These are phyloP conservation scores for Notoglanidium macrostoma DNA, from an alignment of 2,797 vertebrate species.

Conservation along the genomic window DNA sequence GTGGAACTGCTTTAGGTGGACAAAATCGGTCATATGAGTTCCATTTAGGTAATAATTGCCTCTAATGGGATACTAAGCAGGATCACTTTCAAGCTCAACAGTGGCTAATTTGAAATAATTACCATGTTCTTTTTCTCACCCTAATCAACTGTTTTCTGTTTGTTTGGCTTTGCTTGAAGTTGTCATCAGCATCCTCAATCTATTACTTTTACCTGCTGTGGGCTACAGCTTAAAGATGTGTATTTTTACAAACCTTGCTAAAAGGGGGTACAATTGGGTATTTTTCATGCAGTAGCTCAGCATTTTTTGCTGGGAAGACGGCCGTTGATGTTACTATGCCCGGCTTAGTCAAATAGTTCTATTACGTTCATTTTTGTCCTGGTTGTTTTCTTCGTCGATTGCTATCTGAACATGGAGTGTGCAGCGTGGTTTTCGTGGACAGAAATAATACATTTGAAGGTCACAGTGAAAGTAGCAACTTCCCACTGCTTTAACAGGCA, in stretches of 20 bases:
- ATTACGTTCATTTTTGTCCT: not conserved
- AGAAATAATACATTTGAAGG: conserved; percentile 51
- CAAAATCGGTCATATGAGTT: conserved; percentile 38
- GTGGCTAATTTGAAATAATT: conserved; percentile 58
- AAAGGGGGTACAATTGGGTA: not conserved
- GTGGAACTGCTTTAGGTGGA: conserved; percentile 54
- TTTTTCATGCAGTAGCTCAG: not conserved
- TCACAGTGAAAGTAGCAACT: conserved; percentile 46
- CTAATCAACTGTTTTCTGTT: conserved; percentile 39
- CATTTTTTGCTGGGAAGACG: not conserved
- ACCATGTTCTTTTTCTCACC: conserved; percentile 35
- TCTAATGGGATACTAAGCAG: conserved; percentile 56
- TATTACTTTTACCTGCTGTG: not conserved
- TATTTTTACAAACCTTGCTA: not conserved
- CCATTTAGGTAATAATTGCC: conserved; percentile 56
- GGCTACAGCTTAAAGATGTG: not conserved
- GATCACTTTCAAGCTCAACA: conserved; percentile 47
- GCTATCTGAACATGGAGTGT: conserved; percentile 38
- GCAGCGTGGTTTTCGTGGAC: conserved; percentile 40
- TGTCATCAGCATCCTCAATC: conserved; percentile 23
- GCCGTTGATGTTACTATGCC: not conserved
- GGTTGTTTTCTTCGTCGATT: conserved; percentile 23
- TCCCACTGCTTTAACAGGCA: conserved; percentile 56
- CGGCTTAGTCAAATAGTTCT: conserved; percentile 18
- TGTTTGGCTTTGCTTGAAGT: conserved; percentile 5